Evolutionary conservation across 2,888 invertebrate species (phyloP).

Genomic region (Ptychoptera albimana): DNA sequence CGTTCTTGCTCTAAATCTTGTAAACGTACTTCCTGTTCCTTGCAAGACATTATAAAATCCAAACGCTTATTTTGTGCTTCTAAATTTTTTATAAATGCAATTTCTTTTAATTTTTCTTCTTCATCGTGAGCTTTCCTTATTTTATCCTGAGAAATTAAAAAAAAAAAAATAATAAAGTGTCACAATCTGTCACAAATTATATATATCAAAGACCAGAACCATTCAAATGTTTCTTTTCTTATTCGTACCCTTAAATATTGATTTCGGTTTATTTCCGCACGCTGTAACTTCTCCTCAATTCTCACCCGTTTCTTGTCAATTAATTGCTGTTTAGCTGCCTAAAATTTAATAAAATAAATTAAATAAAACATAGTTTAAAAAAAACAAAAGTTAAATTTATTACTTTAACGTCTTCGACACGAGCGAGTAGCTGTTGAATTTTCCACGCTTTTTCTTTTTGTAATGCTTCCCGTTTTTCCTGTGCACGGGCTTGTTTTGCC

Average conservation of each 20-base stretch:
- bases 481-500: conserved; percentile 82
- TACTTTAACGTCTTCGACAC: conserved; percentile 64
- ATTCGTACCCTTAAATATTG: conserved; percentile 38
- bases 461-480: conserved; percentile 66
- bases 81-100: conserved; percentile 91
- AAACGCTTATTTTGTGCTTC: conserved; percentile 89
- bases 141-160: conserved; percentile 39
- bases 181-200: too few species aligned
- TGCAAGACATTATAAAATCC: conserved; percentile 73
- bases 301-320: conserved; percentile 64
- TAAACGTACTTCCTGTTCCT: conserved; percentile 55
- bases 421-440: conserved; percentile 68
- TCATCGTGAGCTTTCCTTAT: conserved; percentile 94
- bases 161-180: conserved; percentile 8
- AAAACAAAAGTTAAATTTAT: too few species aligned
- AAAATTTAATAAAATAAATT: too few species aligned
- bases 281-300: conserved; percentile 59
- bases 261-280: conserved; percentile 83
- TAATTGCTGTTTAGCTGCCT: conserved; percentile 64
- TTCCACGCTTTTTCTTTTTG: conserved; percentile 72
- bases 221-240: conserved; percentile 28
- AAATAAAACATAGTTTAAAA: too few species aligned
- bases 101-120: conserved; percentile 91
- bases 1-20: conserved; percentile 76
- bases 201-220: too few species aligned